Percentiles rank a stretch among this genome's conserved stretches.
These are phyloP conservation scores for Andrena bucephala DNA, from an alignment of 2,888 invertebrate genomes.

Conservation along the genomic window DNA sequence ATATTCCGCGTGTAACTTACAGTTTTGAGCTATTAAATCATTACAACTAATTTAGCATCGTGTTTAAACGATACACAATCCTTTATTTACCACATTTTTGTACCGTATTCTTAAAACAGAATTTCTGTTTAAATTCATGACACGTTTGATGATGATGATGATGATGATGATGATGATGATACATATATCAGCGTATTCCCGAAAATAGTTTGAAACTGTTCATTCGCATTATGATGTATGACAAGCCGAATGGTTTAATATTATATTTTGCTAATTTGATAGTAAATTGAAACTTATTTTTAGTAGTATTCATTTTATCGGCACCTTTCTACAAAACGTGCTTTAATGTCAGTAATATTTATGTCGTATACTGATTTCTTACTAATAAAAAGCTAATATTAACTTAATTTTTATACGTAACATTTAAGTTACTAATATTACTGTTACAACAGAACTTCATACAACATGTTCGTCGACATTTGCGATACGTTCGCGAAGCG, in stretches of 20 bases:
- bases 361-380: conserved; percentile 22
- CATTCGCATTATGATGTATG: conserved; percentile 41
- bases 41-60: conserved; percentile 18
- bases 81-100: conserved; percentile 49
- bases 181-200: conserved; percentile 28
- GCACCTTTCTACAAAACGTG: conserved; percentile 42
- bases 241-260: conserved; percentile 43
- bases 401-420: conserved; percentile 41
- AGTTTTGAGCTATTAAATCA: conserved; percentile 15
- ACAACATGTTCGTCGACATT: conserved; percentile 6
- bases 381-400: conserved; percentile 26
- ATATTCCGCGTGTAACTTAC: conserved; percentile 16
- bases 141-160: neutral
- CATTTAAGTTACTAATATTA: conserved; percentile 33
- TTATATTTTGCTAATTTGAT: conserved; percentile 58
- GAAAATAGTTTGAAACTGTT: conserved; percentile 34
- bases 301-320: conserved; percentile 48
- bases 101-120: conserved; percentile 59
- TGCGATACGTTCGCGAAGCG: neutral
- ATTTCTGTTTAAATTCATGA: conserved; percentile 26
- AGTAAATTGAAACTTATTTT: conserved; percentile 50
- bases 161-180: neutral
- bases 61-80: neutral
- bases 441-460: conserved; percentile 18
- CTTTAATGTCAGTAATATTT: conserved; percentile 33